Base-by-base conservation (phyloP, 2,113 vertebrate genomes). In the Neodon shergylaensis region DNA sequence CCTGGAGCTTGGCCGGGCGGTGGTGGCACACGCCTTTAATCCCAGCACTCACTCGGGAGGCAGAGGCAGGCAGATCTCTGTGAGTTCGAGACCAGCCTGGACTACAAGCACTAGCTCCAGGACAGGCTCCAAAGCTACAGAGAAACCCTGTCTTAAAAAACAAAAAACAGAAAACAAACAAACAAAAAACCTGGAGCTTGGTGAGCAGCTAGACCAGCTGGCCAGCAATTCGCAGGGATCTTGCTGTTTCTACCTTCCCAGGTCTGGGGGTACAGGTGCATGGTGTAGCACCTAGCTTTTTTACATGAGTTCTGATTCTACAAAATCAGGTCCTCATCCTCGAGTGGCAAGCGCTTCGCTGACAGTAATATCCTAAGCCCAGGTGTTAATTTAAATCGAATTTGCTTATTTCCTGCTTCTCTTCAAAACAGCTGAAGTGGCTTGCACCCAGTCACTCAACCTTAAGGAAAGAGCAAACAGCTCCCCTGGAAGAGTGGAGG, bases 371-470 rank as follows among this genome's bases (percentile, higher is more conserved):
- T 44, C 61, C 54, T 3, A 44, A 66, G 16, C 4, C 39, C 61
- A 33, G 90, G 24, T 72, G 78, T 92, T 78, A 79, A 73, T 84
- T 90, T 76, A 63, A 77, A 86, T 91, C 49, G 79, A 58, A 92
- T 90, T 86, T 91, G 22, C 88, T 81, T 88, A 54, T 89, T 94
- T 90, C 54, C 28, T 88, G 10, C 47, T 94, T 94, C 49, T 79
- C 72, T 68, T 92, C 74, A 87, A 92, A 96, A 96, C 73, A n/a
- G 63, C n/a, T 19, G 49, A 94, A 5, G 39, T 72, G 58, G 17
- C 58, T 91, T n/a, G 54, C 52, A 90, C 36, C 52, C 77, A 82
- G 12, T 3, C 63, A 76, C n/a, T 52, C 77, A 93, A 33, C 7
- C 28, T 86, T 79, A 72, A 58, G 47, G 83, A 78, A 95, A 77